Conservation (phyloP, 2,113 vertebrate genomes). For the Mungos mungo region DNA sequence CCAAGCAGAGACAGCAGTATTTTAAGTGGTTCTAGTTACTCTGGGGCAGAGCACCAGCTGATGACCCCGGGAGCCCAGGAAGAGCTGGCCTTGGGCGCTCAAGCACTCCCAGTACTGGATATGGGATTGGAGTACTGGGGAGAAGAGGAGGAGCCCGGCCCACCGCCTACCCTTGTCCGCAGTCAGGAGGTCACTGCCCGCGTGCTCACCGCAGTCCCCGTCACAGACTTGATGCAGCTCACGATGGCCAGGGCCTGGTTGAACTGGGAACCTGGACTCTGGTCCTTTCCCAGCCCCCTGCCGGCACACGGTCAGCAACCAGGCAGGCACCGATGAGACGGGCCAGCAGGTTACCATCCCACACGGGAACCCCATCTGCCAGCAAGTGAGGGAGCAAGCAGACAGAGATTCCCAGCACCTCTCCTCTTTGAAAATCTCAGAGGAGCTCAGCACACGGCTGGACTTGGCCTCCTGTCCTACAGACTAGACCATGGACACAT, state of each 20-base stretch:
- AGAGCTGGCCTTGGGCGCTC: slow-evolving; percentile 86
- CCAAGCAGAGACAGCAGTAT: background rate
- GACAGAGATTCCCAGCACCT: slow-evolving; percentile 92
- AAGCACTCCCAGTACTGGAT: slow-evolving; percentile 88
- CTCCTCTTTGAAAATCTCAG: slow-evolving; percentile 89
- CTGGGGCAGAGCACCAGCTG: slow-evolving; percentile 63
- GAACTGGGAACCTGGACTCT: slow-evolving; percentile 82
- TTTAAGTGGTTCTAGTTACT: slow-evolving; percentile 55
- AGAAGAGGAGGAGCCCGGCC: slow-evolving; percentile 86
- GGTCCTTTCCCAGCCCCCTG: slow-evolving; percentile 21
- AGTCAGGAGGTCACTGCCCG: slow-evolving; percentile 89
- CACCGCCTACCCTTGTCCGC: slow-evolving; percentile 89
- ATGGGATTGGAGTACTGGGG: slow-evolving; percentile 85
- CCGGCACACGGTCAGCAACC: slow-evolving; percentile 87
- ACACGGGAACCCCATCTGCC: slow-evolving; percentile 90
- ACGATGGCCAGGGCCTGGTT: slow-evolving; percentile 88
- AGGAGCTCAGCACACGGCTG: slow-evolving; percentile 86
- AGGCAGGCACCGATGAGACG: slow-evolving; percentile 91
- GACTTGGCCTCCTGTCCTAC: slow-evolving; percentile 85
- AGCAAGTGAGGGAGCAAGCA: slow-evolving; percentile 87
- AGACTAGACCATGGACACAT: slow-evolving; percentile 89
- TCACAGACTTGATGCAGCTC: slow-evolving; percentile 89
- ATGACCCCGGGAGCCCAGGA: slow-evolving; percentile 86
- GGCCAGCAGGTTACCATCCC: slow-evolving; percentile 91
- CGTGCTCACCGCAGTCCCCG: slow-evolving; percentile 88